Evolutionary conservation across 1,140 invertebrate species (phyloP), one percentile per base, ranked within the genome.

Genomic region (Physella acuta): DNA sequence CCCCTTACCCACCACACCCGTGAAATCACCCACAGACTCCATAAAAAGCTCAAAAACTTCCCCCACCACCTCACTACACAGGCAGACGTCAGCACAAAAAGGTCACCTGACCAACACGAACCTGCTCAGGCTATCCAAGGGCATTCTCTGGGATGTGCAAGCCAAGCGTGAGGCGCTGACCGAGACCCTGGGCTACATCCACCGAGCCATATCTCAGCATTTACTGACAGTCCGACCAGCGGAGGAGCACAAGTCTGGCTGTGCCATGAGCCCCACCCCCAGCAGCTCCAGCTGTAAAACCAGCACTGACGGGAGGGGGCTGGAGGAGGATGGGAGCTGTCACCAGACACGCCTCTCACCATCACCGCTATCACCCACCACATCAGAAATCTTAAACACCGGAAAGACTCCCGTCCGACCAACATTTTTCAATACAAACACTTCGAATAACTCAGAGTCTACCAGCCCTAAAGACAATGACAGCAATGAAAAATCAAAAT

Each of bases 151-250:
- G 81, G 78, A 82, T 56, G 71, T 81, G 20, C 79, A 82, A 61
- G 79, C 76, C 36, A 82, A 82, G 52, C 56, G 77, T 4, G 78
- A 73, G 71, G 76, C 77, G 1, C 67, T 81, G 30, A 82, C 78
- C 31, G 79, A 82, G 64, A 81, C 78, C 8, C 74, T 82, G 14
- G 78, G 79, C 28, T 79, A 82, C 62, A 79, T 81, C 31, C 77
- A 83, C 52, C 76, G 76, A 26, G 78, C 76, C 20, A 79, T 81
- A 60, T 81, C 80, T n/a, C 78, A 81, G 65, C 72, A 80, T n/a
- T 66, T 81, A 20, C 69, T 81, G 65, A 71, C 78, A 17, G 73
- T 79, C 58, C 76, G 73, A 44, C 70, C 75, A 0, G 72, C 73
- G 30, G 58, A 70, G 26, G 52, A 8, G 2, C 5, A 52, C 28